Base-by-base conservation (phyloP, 2,888 invertebrate genomes). In the Cerceris rybyensis region DNA sequence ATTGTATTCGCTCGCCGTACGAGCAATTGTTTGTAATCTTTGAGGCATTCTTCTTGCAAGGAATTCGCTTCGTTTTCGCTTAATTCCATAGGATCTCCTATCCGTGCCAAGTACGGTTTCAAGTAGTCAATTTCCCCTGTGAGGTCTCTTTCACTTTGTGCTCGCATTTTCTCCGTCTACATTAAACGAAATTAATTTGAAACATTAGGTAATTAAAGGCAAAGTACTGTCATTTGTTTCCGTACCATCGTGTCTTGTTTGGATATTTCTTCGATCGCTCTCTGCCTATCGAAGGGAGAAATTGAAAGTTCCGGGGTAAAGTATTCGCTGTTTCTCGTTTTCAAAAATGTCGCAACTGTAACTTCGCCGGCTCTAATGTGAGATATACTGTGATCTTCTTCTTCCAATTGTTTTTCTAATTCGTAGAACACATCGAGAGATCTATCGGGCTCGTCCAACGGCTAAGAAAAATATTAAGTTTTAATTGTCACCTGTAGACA, bases 11-110 rank as follows among this genome's bases (percentile, higher is more conserved):
- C 95, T 54, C 96, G 93, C 0, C 93, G 93, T 6, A 96, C 92
- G 77, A 95, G 94, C 46, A 94, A 93, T 0, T 94, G 92, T 86
- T 95, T 96, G 83, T 96, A 95, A 88, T 96, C 96, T 66, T 93
- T 93, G 55, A 97, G 92, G 78, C 96, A 96, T 6, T 94, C 88
- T 0, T 94, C 91, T 13, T 93, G 94, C 46, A 95, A 93, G 64
- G 93, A 92, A 0, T 92, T 54, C 0, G 94, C 93, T 57, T 95
- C 91, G 0, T 91, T 89, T 0, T 86, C 81, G 0, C 93, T 93
- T 14, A 94, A 91, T 46, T 91, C 92, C 0, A 91, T 90, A 0
- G 94, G 93, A 50, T 94, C 93, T 39, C 94, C 94, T 88, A 95
- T 92, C 41, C 94, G 93, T 1, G 94, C 94, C 14, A 96, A 87